Evolutionary conservation across 2,888 invertebrate species (phyloP), one percentile per base, ranked within the genome.

Genomic region (Clunio marinus): DNA sequence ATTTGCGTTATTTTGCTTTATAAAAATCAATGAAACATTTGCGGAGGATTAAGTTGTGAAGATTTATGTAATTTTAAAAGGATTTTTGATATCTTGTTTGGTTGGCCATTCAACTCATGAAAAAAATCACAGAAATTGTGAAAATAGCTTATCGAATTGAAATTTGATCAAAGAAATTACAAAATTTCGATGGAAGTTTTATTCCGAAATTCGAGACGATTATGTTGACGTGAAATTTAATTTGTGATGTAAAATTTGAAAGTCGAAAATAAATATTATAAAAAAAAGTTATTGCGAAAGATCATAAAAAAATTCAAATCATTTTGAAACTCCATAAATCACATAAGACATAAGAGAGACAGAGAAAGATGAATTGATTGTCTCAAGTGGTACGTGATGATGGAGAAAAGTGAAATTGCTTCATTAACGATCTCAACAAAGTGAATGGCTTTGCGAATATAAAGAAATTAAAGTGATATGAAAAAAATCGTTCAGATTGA

Each of bases 331-430:
- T 51, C n/a, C 41, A 41, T 59, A 57, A 25, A 25, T 25, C 55
- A 57, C 24, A 20, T 28, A 28, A 35, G 32, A 59, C 22, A 13
- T 22, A 13, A 59, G 20, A 46, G 3, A n/a, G n/a, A n/a, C 41
- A 10, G 10, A 41, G 10, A 41, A 41, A 41, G 10, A n/a, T n/a
- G n/a, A 41, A 41, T 41, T 41, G 41, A 41, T 41, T 15, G 10
- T n/a, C 10, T 41, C 15, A 10, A n/a, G 41, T 57, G 57, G 25
- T 57, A 24, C 20, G 22, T 46, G 55, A 57, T 13, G n/a, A 55
- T 7, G 22, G 17, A 59, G 20, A 32, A 59, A 59, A 59, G 59
- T 59, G 59, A 59, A 59, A 59, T 59, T 59, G 59, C 59, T 59
- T 59, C 59, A 59, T 59, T 59, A 59, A 10, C 32, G 59, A 59